Evolutionary conservation across 1,140 invertebrate genomes (phyloP), one percentile per base, ranked within the genome.

Genomic region (Drosophila leontia): DNA sequence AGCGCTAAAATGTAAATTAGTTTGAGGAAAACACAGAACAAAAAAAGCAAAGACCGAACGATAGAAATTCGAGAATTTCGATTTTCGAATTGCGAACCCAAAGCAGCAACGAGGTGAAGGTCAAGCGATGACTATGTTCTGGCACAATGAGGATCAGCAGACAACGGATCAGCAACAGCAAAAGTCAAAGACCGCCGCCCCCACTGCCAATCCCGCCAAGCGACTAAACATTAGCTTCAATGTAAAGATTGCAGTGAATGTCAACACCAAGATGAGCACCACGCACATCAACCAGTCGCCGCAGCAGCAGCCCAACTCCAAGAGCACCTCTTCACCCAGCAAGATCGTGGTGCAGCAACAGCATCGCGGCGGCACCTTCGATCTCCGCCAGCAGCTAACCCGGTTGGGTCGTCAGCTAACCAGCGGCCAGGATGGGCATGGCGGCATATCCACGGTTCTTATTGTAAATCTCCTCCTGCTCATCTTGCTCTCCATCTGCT

Each of bases 241-340:
- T 81, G 74, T 88, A 3, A 88, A 88, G 80, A 88, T 88, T n/a
- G 78, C 84, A 23, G 84, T 88, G 3, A 88, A 88, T 84, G 84
- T 90, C 1, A 84, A 88, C 42, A 88, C 84, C 8, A 90, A 76
- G 70, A 88, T 78, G 80, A 64, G 41, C 17, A 65, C 60, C 17
- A 83, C 61, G 8, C 64, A 80, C 44, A 70, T 83, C n/a, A 84
- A 63, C 13, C 58, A 51, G 32, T 12, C n/a, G 19, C 47, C 26
- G 26, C 47, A 50, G 26, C 35, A 13, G 26, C 44, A 12, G 45
- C 0, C 37, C 44, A 44, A 37, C 2, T 12, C 15, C 61, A 23
- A 32, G 29, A n/a, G 5, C 9, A 32, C 7, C 9, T 35, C 35
- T 8, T 3, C 45, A 0, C n/a, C 51, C n/a, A 35, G 29, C 19